Conservation (phyloP, 2,888 invertebrate genomes). For the Lysandra bellargus region DNA sequence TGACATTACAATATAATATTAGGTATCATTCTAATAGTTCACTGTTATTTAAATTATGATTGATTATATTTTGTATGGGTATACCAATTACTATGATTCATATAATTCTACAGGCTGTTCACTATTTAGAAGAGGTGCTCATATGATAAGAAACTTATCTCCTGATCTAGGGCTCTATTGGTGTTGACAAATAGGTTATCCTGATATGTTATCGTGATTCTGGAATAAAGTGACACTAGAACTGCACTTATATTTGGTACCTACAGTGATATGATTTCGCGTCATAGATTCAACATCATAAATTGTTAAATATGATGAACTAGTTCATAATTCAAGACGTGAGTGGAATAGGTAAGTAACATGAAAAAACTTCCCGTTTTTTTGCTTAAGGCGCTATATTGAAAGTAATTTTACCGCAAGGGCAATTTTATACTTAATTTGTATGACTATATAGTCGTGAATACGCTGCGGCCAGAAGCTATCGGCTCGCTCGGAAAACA, state of each 20-base stretch:
- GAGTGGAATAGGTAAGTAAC: too few species aligned
- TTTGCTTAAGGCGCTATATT: too few species aligned
- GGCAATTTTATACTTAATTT: too few species aligned
- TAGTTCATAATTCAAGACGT: too few species aligned
- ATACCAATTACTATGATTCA: conserved; percentile 2
- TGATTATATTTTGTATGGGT: background rate
- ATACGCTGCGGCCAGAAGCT: too few species aligned
- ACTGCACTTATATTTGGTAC: background rate
- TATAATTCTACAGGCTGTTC: background rate
- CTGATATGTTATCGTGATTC: conserved; percentile 24
- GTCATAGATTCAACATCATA: background rate
- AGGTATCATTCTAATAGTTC: background rate
- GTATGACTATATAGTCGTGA: too few species aligned
- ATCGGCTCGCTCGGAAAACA: too few species aligned
- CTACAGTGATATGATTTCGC: background rate
- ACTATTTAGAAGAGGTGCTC: conserved; percentile 37
- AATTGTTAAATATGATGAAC: too few species aligned
- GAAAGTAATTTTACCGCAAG: too few species aligned
- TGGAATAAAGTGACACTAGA: background rate
- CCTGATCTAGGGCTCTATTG: conserved; percentile 35
- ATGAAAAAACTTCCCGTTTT: too few species aligned
- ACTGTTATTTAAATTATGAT: too few species aligned
- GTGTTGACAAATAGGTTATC: conserved; percentile 35
- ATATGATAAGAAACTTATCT: conserved; percentile 34
- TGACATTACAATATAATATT: too few species aligned